Evolutionary conservation across 2,113 vertebrate genomes (phyloP), one percentile per base, ranked within the genome.

Genomic region (Notechis scutatus): DNA sequence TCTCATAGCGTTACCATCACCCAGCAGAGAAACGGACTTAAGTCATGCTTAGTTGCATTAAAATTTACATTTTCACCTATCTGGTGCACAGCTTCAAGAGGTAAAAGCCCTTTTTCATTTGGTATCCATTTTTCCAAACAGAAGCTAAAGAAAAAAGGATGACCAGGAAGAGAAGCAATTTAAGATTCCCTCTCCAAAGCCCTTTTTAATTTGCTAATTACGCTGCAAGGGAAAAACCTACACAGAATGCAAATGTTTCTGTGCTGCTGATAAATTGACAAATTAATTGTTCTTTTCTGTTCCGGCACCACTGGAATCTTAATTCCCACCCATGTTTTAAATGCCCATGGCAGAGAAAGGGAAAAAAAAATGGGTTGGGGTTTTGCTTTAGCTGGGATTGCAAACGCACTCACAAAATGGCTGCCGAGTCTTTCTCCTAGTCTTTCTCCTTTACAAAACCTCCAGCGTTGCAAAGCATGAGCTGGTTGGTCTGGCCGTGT

Each of bases 151-250:
- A 23, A 57, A 61, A 29, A 61, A 0, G 8, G 24, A 29, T 61
- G 59, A 61, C 24, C 24, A 29, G 59, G 24, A 61, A 61, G 24
- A 61, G 24, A 61, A 61, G 10, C 9, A 29, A 24, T 10, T 97
- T 96, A 96, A 95, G 95, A 94, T 95, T 96, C 94, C 91, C 95
- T 96, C 95, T 90, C 47, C 47, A 95, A 96, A 94, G 94, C 93
- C 95, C 92, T 1, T 69, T 96, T 94, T 95, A 95, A 94, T 96
- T 96, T 89, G 96, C 96, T 97, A 97, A 97, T 97, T 96, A 97
- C 94, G 95, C 94, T 94, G 96, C 94, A 95, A 95, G 0, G 15
- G 6, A 5, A 91, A 85, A 54, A 92, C 91, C 95, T 87, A 81
- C 94, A 81, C 94, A 87, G 95, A 96, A 96, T 95, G 81, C 92